Evolutionary conservation across 2,888 invertebrate genomes (phyloP).

Genomic region (Scrobipalpa costella): DNA sequence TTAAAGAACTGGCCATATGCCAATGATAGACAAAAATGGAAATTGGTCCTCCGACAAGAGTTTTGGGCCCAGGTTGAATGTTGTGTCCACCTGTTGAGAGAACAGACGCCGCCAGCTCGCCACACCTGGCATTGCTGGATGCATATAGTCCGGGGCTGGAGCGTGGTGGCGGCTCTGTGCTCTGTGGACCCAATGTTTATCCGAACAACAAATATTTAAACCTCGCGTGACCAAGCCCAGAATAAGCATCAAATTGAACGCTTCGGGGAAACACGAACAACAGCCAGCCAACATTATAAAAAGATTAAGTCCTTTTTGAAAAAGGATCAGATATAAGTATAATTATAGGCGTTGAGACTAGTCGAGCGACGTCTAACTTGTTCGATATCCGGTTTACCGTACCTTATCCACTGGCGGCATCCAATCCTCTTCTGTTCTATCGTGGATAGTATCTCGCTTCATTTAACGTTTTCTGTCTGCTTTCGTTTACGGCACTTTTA

Average conservation of each 20-base stretch:
- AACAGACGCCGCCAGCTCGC: constrained; percentile 36
- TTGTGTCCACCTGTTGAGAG: constrained; percentile 64
- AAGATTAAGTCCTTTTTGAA: constrained; percentile 43
- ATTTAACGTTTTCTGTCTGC: constrained; percentile 51
- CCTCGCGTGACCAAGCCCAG: constrained; percentile 54
- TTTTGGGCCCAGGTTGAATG: no score
- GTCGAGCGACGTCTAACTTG: constrained; percentile 64
- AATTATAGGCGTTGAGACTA: constrained; percentile 61
- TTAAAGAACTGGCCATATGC: no score
- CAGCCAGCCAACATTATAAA: constrained; percentile 37
- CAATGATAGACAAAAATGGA: no score
- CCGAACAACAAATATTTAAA: constrained; percentile 66
- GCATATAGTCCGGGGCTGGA: constrained; percentile 43
- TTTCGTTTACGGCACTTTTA: constrained; percentile 51
- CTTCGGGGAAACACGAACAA: constrained; percentile 39
- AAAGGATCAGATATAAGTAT: constrained; percentile 47
- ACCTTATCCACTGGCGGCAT: constrained; percentile 72
- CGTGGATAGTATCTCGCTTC: constrained; percentile 51
- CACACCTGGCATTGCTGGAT: constrained; percentile 59
- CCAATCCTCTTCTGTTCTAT: constrained; percentile 62
- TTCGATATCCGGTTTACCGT: constrained; percentile 74
- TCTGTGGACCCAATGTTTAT: constrained; percentile 57
- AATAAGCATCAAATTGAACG: constrained; percentile 43
- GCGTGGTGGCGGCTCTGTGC: constrained; percentile 42
- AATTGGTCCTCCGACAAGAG: no score